Conservation (phyloP, 2,113 vertebrate genomes). For the Lynx canadensis region DNA sequence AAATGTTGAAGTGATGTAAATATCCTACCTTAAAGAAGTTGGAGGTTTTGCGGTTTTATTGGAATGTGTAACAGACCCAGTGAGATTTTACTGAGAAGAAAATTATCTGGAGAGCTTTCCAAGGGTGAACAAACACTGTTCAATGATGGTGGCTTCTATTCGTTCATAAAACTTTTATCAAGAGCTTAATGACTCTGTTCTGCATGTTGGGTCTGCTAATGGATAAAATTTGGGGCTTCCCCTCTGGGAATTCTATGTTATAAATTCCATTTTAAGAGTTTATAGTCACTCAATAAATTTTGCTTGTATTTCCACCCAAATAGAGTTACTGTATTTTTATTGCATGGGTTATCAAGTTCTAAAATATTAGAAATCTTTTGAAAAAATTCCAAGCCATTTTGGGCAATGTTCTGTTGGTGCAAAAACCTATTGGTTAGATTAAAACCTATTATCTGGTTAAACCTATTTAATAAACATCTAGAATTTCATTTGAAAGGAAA, state of each 20-base stretch:
- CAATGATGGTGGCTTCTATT: background rate
- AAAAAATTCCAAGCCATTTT: background rate
- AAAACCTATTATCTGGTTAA: background rate
- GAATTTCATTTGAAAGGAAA: background rate
- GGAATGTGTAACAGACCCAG: background rate
- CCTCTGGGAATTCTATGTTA: conserved; percentile 3
- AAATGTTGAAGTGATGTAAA: background rate
- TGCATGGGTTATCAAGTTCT: background rate
- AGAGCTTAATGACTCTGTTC: background rate
- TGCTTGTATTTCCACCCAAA: conserved; percentile 55
- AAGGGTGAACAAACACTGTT: background rate
- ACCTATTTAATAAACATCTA: background rate
- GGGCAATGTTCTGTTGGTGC: background rate
- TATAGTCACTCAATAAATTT: conserved; percentile 67
- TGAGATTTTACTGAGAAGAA: background rate
- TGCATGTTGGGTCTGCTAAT: background rate
- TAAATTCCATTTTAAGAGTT: conserved; percentile 37
- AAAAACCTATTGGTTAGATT: background rate
- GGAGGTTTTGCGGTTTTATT: background rate
- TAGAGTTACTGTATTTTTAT: conserved; percentile 69
- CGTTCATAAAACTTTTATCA: background rate
- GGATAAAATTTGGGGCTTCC: background rate
- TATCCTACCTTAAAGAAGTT: background rate
- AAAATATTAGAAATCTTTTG: conserved; percentile 9
- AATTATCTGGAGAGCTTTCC: background rate